Conservation (phyloP, 2,113 vertebrate genomes). For the Pachycephala philippinensis region DNA sequence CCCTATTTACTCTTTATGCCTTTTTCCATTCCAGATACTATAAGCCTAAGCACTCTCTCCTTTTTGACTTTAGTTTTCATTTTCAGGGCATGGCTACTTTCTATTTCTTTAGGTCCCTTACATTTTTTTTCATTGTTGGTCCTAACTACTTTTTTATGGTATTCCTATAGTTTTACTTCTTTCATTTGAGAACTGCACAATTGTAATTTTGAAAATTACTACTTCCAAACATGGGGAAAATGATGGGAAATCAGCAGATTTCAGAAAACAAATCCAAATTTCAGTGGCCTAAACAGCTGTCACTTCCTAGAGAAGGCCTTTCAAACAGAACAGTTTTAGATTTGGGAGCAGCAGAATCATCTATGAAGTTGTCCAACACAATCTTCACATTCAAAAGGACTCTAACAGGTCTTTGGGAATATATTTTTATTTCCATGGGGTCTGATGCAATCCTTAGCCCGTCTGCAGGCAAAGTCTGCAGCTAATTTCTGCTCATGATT, state of each 20-base stretch:
- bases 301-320: not conserved
- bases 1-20: not conserved
- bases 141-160: not conserved
- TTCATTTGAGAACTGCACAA: not conserved
- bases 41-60: not conserved
- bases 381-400: not conserved
- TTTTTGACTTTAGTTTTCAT: not conserved
- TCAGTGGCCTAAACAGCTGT: not conserved
- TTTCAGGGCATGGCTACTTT: not conserved
- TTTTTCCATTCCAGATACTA: not conserved
- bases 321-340: not conserved
- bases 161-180: not conserved
- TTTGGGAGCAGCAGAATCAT: not conserved
- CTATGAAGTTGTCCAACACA: not conserved
- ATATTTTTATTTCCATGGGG: not conserved
- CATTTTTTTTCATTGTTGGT: not conserved
- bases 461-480: constrained; percentile 2
- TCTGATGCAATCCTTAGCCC: not conserved
- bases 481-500: constrained; percentile 1
- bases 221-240: not conserved
- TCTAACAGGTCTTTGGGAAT: not conserved
- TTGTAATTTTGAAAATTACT: not conserved
- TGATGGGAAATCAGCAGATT: not conserved
- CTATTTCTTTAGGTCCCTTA: not conserved
- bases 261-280: not conserved